These are phyloP conservation scores for Neotragus moschatus DNA, from an alignment of 2,113 vertebrate genomes.

Conservation along the genomic window DNA sequence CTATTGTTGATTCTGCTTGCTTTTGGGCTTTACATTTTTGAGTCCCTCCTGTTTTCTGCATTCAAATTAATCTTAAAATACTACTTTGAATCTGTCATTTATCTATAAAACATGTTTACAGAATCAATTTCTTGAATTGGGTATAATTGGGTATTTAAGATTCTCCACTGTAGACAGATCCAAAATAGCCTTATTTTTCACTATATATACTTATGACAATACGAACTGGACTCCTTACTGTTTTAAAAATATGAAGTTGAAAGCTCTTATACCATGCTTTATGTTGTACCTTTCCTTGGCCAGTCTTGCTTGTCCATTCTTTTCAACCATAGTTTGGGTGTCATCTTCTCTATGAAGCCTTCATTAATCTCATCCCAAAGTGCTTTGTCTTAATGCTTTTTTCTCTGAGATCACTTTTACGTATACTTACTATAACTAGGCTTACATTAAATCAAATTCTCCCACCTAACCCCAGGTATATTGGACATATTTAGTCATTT, in stretches of 20 bases:
- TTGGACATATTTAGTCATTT: not conserved
- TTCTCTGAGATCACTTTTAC: not conserved
- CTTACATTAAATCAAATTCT: not conserved
- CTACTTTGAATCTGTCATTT: not conserved
- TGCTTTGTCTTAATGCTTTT: not conserved
- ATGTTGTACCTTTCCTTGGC: not conserved
- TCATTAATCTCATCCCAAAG: not conserved
- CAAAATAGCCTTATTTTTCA: not conserved
- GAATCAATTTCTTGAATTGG: not conserved
- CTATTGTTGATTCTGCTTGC: not conserved
- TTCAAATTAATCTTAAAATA: conserved; percentile 15
- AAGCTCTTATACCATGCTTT: not conserved
- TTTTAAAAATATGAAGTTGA: not conserved
- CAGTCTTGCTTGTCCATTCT: not conserved
- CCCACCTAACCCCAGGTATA: not conserved
- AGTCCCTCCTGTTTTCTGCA: not conserved
- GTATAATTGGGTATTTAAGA: not conserved
- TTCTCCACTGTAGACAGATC: not conserved
- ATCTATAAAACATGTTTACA: not conserved
- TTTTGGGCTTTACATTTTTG: not conserved
- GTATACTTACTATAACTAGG: not conserved
- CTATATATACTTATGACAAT: not conserved
- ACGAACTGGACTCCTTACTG: not conserved
- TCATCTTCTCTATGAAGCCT: not conserved
- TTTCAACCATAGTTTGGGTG: not conserved